Evolutionary conservation across 2,888 invertebrate species (phyloP), one percentile per base, ranked within the genome.

Genomic region (Leptothorax acervorum): DNA sequence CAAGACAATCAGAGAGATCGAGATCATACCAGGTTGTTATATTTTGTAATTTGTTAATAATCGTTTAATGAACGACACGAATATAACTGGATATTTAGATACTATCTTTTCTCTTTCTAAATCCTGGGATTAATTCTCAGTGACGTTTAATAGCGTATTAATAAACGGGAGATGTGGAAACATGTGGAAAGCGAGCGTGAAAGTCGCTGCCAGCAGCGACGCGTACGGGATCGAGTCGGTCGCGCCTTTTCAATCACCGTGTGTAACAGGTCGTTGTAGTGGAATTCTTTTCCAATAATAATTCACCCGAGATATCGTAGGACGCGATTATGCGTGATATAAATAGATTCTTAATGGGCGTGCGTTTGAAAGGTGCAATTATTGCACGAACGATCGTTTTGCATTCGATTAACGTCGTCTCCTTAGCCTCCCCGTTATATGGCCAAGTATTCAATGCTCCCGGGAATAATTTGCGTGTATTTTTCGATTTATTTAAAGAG

Each of bases 211-310:
- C 15, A 48, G 60, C 48, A 35, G 60, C 48, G 42, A 48, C 48
- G 48, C 15, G 11, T 71, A 57, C 35, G 45, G 39, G 23, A 68
- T 45, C 31, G 71, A 23, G 12, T 48, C 18, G 42, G 45, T 71
- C 79, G 60, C 15, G 57, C 23, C 65, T 65, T 81, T 63, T 73
- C 55, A 62, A 51, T 66, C 81, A 53, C 4, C 39, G 23, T 35
- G 45, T 65, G 48, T 82, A 83, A 84, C 87, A 87, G 88, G 88
- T 90, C 90, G 75, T 89, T 89, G 87, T 76, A 84, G 86, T 86
- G 84, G 87, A 90, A 92, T 90, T 88, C 90, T 87, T 91, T 90
- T 91, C 87, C 90, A 88, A 92, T 92, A 91, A 90, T 92, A 89
- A 90, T 90, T 90, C 88, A 85, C 78, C 91, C 86, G 83, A 88